phyloP scores from a whole-genome alignment of 1,140 invertebrate genomes.

The Drosophila varians region DNA sequence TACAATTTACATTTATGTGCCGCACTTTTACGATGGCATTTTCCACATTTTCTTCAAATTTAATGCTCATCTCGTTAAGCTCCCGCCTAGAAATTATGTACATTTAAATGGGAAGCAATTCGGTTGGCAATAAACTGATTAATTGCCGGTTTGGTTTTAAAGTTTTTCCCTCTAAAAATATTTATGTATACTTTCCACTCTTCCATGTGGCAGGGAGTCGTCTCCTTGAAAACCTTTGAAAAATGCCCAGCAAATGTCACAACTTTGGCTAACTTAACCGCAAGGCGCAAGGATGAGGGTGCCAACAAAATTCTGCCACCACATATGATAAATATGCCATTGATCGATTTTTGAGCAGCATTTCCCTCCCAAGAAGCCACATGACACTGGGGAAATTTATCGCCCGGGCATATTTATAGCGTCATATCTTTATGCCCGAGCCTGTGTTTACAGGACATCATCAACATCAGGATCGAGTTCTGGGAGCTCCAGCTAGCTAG shows the following conservation, averaged over 20 bases:
- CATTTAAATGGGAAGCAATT: constrained; percentile 44
- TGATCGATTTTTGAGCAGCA: constrained; percentile 78
- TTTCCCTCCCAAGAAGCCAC: background rate
- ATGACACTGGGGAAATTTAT: constrained; percentile 65
- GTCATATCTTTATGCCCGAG: constrained; percentile 63
- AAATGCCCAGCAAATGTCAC: constrained; percentile 28
- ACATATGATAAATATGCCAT: constrained; percentile 81
- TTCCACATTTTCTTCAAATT: constrained; percentile 55
- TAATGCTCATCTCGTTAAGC: constrained; percentile 40
- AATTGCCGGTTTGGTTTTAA: constrained; percentile 13
- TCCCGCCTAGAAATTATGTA: constrained; percentile 30
- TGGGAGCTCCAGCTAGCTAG: constrained; percentile 9
- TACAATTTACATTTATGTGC: constrained; percentile 59
- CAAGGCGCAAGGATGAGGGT: constrained; percentile 15
- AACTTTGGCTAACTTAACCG: constrained; percentile 28
- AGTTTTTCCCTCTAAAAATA: background rate
- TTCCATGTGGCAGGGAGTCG: background rate
- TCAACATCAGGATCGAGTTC: constrained; percentile 41
- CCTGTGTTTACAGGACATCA: constrained; percentile 74
- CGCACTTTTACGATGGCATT: constrained; percentile 59
- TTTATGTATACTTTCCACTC: too few relatives aligned
- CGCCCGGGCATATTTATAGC: constrained; percentile 77
- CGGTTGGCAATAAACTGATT: constrained; percentile 25
- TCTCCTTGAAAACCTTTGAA: background rate
- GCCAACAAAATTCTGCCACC: constrained; percentile 18